Evolutionary conservation across 2,797 vertebrate genomes (phyloP), one percentile per base, ranked within the genome.

Genomic region (Darevskia nairensis): DNA sequence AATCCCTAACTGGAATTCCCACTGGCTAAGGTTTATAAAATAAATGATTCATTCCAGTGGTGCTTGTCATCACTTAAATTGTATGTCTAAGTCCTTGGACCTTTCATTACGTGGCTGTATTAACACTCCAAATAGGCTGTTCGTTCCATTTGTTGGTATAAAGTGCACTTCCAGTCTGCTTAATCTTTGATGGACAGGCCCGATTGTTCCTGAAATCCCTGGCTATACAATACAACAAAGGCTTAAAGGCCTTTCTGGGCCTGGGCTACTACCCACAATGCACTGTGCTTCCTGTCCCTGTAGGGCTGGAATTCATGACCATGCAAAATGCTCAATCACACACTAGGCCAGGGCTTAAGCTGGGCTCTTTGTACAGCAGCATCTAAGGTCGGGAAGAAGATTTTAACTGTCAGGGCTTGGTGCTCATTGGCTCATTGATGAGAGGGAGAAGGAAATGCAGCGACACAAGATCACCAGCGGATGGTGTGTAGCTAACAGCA

Each of bases 341-440:
- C 94, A 97, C 96, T 97, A 95, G 97, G 96, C 97, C 90, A 95
- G 97, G 97, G 97, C 97, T 98, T 98, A 98, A 98, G 97, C 89
- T 8, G 89, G 91, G 92, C 92, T 93, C 94, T 98, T 99, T 99
- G 98, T 99, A 96, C 61, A 93, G 91, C 95, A 96, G 95, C 93
- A 94, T 96, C 96, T 96, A 96, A 97, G 97, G 97, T 97, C 96
- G 95, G 96, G 96, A 96, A 97, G 97, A 98, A 98, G 98, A 97
- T 98, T 98, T 98, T 94, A 98, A 97, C 97, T 98, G 98, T 99
- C 98, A 98, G 93, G 97, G 96, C 95, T 82, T 82, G 95, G 96
- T 98, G 98, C 97, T 98, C 98, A 98, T 91, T 96, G 94, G 94
- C 90, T 93, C 89, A 92, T 95, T 98, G 97, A 98, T 91, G 96